Percentiles rank a stretch among this genome's conserved stretches.
phyloP scores from a whole-genome alignment of 2,113 vertebrate genomes.

The Heliornis fulica region DNA sequence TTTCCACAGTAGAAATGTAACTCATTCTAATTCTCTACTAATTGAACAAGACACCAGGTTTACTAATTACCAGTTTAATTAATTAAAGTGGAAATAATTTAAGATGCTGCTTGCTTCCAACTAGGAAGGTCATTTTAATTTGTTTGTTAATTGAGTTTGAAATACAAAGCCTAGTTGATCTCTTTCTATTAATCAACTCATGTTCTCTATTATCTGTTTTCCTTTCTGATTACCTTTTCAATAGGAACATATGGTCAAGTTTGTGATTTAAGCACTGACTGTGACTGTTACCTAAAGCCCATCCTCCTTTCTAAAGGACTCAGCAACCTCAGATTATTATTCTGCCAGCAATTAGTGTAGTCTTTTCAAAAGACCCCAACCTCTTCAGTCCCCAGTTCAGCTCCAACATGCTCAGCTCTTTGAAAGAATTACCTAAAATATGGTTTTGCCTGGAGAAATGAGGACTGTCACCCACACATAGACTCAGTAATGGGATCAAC shows the following conservation, averaged over 20 bases:
- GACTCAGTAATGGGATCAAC: not conserved
- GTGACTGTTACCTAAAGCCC: not conserved
- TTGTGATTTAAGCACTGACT: not conserved
- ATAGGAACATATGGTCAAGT: not conserved
- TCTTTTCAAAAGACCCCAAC: not conserved
- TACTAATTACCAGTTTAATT: constrained; percentile 1
- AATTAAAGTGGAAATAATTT: constrained; percentile 17
- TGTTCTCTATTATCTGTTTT: not conserved
- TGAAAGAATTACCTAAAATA: not conserved
- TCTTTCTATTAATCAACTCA: not conserved
- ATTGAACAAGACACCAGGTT: not conserved
- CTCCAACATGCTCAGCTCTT: not conserved
- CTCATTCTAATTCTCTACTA: not conserved
- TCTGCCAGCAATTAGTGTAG: not conserved
- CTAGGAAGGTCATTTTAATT: constrained; percentile 7
- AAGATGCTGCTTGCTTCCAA: not conserved
- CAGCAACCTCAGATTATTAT: not conserved
- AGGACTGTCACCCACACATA: not conserved
- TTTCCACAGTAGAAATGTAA: not conserved
- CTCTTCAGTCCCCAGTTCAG: not conserved
- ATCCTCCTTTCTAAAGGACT: not conserved
- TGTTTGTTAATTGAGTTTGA: not conserved
- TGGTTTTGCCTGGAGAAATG: not conserved
- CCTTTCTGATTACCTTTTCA: not conserved
- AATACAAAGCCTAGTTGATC: not conserved